Evolutionary conservation across 2,888 invertebrate species (phyloP).

Genomic region (Anthrax anthrax): DNA sequence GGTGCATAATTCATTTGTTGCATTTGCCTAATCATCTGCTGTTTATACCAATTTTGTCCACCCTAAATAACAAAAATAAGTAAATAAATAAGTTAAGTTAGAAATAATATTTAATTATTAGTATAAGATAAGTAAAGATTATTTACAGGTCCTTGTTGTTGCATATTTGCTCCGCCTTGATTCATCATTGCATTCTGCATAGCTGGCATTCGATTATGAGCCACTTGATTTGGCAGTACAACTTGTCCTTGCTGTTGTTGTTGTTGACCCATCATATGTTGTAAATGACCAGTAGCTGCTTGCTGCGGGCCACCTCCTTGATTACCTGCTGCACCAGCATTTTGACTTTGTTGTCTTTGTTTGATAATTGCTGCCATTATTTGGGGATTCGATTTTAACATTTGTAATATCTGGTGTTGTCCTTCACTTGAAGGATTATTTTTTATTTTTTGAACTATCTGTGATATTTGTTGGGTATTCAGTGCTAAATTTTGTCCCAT

Average conservation of each 20-base stretch:
- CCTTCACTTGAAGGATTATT: conserved; percentile 85
- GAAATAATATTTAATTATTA: not conserved
- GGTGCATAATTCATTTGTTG: conserved; percentile 29
- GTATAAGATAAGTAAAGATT: not conserved
- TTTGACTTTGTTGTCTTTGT: conserved; percentile 51
- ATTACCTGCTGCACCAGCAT: conserved; percentile 12
- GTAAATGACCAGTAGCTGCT: conserved; percentile 22
- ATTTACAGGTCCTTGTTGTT: conserved; percentile 32
- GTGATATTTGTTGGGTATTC: conserved; percentile 55
- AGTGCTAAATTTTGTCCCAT: conserved; percentile 19
- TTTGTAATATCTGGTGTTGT: conserved; percentile 75
- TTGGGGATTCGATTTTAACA: conserved; percentile 86
- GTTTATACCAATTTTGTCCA: conserved; percentile 34
- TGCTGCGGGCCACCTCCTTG: conserved; percentile 17
- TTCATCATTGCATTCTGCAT: conserved; percentile 32
- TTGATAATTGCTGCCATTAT: conserved; percentile 92
- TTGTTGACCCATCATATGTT: conserved; percentile 34
- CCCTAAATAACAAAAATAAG: conserved; percentile 9
- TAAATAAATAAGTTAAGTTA: too few species aligned
- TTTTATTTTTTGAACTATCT: conserved; percentile 78
- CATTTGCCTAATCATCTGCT: conserved; percentile 38
- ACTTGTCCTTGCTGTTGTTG: conserved; percentile 39
- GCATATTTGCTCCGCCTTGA: conserved; percentile 18
- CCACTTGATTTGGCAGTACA: conserved; percentile 35
- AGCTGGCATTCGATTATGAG: conserved; percentile 30